Percentiles rank a stretch among this genome's conserved stretches.
Conservation (phyloP, 2,888 invertebrate genomes). For the Spialia ferax region DNA sequence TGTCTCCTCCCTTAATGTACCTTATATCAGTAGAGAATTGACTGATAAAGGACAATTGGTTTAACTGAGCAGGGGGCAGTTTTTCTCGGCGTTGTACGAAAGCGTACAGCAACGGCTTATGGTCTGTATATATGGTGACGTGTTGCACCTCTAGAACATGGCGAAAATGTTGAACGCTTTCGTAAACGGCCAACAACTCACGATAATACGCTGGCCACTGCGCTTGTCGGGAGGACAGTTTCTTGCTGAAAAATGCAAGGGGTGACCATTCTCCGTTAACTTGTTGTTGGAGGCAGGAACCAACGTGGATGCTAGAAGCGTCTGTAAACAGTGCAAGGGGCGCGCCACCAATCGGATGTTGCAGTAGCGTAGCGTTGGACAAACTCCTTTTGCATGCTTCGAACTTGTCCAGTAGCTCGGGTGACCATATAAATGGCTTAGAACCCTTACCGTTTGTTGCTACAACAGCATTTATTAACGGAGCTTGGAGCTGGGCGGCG, state of each 20-base stretch:
- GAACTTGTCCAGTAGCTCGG: neutral
- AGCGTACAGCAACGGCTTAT: neutral
- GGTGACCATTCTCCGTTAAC: neutral
- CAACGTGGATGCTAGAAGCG: neutral
- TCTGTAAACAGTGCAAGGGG: neutral
- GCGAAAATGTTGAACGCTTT: neutral
- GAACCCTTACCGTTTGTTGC: neutral
- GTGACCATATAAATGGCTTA: neutral
- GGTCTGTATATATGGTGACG: neutral
- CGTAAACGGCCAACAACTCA: neutral
- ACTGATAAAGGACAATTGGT: neutral
- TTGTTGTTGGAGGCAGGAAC: neutral
- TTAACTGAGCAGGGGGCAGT: neutral
- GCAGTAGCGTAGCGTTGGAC: too few relatives aligned
- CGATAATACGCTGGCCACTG: neutral
- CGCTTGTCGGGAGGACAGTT: neutral
- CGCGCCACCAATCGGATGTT: neutral
- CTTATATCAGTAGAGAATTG: neutral
- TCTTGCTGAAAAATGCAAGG: neutral
- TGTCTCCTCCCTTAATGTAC: neutral
- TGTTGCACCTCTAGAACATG: conserved; percentile 1
- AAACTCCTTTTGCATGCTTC: too few relatives aligned
- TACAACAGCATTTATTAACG: neutral
- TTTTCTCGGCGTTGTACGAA: neutral
- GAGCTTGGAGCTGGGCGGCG: neutral